These are phyloP conservation scores for Drosophila hamatofila DNA, from an alignment of 2,888 invertebrate species.

Conservation along the genomic window DNA sequence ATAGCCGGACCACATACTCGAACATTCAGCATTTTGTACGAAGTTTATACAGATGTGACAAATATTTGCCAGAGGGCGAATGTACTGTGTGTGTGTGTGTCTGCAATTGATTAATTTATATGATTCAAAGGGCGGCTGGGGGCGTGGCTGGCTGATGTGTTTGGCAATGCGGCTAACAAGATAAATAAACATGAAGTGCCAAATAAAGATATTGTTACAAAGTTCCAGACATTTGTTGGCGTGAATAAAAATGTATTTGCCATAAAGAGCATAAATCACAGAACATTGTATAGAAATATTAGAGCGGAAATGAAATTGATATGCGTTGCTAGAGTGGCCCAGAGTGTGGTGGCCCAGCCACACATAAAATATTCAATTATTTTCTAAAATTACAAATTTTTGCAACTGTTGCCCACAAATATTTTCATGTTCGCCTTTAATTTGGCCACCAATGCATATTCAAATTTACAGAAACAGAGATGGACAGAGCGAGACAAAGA, in stretches of 20 bases:
- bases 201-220: conserved; percentile 44
- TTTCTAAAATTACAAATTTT: conserved; percentile 15
- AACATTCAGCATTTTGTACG: conserved; percentile 42
- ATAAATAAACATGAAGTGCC: conserved; percentile 53
- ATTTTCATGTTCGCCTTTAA: conserved; percentile 22
- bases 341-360: not conserved
- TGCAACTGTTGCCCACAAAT: conserved; percentile 15
- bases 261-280: not conserved
- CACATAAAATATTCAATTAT: conserved; percentile 17
- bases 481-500: not conserved
- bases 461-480: conserved; percentile 4
- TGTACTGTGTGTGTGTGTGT: conserved; percentile 16
- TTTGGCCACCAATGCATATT: conserved; percentile 15
- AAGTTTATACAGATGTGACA: conserved; percentile 62
- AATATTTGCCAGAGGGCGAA: conserved; percentile 57
- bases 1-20: conserved; percentile 27
- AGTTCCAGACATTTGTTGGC: conserved; percentile 29
- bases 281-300: not conserved
- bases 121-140: conserved; percentile 37
- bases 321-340: conserved; percentile 18
- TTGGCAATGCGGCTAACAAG: conserved; percentile 50
- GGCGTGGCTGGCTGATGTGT: conserved; percentile 32
- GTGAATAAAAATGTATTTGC: conserved; percentile 14
- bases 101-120: conserved; percentile 77
- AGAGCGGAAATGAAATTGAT: conserved; percentile 9